phyloP scores from a whole-genome alignment of 2,113 vertebrate species.

The Spea multiplicata region DNA sequence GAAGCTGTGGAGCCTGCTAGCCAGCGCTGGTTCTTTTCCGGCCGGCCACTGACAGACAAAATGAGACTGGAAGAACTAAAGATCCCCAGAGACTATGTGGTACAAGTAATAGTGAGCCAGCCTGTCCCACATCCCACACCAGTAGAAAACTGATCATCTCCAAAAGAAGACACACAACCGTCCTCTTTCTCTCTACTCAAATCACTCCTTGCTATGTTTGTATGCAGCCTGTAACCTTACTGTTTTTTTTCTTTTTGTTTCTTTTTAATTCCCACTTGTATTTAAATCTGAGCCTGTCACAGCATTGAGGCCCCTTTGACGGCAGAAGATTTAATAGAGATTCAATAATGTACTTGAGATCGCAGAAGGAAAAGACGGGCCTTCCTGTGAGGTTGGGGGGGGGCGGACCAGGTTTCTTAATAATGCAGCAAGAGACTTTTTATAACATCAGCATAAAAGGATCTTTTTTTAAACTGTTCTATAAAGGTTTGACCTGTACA shows the following conservation, averaged over 20 bases:
- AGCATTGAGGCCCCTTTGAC: constrained; percentile 40
- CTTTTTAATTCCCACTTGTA: constrained; percentile 53
- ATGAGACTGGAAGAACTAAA: constrained; percentile 96
- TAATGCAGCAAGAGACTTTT: constrained; percentile 40
- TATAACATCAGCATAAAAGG: constrained; percentile 52
- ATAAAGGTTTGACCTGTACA: constrained; percentile 56
- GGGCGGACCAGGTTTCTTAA: constrained; percentile 32
- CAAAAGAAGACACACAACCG: constrained; percentile 39
- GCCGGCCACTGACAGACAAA: constrained; percentile 90
- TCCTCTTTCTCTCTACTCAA: constrained; percentile 13
- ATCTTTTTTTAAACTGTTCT: constrained; percentile 57
- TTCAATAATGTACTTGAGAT: constrained; percentile 16
- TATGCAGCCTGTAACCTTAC: constrained; percentile 52
- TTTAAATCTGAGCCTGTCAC: constrained; percentile 19
- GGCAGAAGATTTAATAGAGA: constrained; percentile 30
- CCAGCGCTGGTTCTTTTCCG: constrained; percentile 98
- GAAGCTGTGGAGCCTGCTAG: constrained; percentile 82
- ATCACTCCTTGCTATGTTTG: constrained; percentile 45
- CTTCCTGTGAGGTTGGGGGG: constrained; percentile 29
- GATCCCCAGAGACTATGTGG: constrained; percentile 97
- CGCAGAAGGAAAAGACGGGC: constrained; percentile 38
- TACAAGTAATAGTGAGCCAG: constrained; percentile 97
- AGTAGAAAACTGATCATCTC: constrained; percentile 77
- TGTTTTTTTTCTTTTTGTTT: constrained; percentile 58
- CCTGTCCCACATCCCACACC: constrained; percentile 79